A percentile compares a stretch with the other conserved stretches of the same genome.
These are phyloP conservation scores for Rhimphoctona megacephalus DNA, from an alignment of 2,888 invertebrate species.

Conservation along the genomic window DNA sequence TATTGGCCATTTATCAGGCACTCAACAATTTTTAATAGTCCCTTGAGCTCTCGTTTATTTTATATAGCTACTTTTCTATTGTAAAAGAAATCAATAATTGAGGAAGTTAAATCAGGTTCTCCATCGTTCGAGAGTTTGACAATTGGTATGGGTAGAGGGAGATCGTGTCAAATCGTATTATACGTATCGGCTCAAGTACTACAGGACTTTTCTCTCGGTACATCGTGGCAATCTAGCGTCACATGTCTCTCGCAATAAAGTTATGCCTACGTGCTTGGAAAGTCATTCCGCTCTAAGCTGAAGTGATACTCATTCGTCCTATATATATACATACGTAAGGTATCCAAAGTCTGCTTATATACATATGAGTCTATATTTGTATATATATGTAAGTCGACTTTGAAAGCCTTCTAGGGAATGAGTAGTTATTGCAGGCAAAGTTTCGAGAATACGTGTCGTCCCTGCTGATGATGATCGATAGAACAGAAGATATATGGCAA, in stretches of 20 bases:
- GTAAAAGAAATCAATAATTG: constrained; percentile 25
- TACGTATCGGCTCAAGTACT: constrained; percentile 21
- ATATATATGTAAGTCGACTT: constrained; percentile 30
- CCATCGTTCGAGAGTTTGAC: background rate
- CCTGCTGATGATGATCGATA: constrained; percentile 62
- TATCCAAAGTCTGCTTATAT: background rate
- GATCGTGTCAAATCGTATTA: constrained; percentile 23
- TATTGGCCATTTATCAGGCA: constrained; percentile 50
- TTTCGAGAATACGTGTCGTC: constrained; percentile 65
- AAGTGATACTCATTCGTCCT: constrained; percentile 50
- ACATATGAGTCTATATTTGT: background rate
- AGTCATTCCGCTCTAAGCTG: constrained; percentile 55
- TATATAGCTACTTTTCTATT: background rate
- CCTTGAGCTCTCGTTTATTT: constrained; percentile 12
- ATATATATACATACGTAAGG: constrained; percentile 6
- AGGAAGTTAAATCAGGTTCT: constrained; percentile 24
- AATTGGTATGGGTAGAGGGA: constrained; percentile 10
- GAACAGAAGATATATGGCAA: constrained; percentile 25
- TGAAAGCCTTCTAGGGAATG: constrained; percentile 41
- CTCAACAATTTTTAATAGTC: constrained; percentile 51
- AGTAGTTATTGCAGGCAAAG: constrained; percentile 64
- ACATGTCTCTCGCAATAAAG: constrained; percentile 69
- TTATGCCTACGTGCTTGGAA: constrained; percentile 69
- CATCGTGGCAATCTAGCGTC: constrained; percentile 60
- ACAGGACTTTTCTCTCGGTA: constrained; percentile 34